Conservation (phyloP, 2,888 invertebrate genomes). For the Apantesis nais region DNA sequence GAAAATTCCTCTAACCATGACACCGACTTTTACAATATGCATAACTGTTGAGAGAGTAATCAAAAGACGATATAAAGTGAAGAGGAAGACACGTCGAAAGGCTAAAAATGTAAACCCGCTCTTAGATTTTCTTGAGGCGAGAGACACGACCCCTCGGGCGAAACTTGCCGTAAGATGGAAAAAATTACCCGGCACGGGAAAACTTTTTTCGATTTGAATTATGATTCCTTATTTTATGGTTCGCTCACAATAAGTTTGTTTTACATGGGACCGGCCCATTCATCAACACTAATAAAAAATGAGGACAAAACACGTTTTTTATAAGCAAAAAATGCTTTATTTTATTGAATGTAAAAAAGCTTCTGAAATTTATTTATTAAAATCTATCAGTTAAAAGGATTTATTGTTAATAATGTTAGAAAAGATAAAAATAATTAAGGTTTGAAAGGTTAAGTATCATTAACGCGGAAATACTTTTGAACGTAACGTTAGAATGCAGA, state of each 20-base stretch:
- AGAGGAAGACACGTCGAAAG: slow-evolving; percentile 82
- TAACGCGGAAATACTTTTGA: too few relatives aligned
- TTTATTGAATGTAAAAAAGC: not conserved
- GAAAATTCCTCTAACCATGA: slow-evolving; percentile 72
- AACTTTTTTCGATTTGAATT: slow-evolving; percentile 86
- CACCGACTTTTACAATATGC: slow-evolving; percentile 81
- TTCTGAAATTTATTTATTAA: not conserved
- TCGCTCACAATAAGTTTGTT: slow-evolving; percentile 77
- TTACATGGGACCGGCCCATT: slow-evolving; percentile 73
- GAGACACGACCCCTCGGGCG: slow-evolving; percentile 77
- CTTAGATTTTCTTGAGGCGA: slow-evolving; percentile 79
- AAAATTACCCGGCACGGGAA: slow-evolving; percentile 80
- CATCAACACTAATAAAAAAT: slow-evolving; percentile 69
- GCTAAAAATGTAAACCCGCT: slow-evolving; percentile 84
- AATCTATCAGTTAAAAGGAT: slow-evolving; percentile 5
- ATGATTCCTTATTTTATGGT: slow-evolving; percentile 85
- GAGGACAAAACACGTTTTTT: slow-evolving; percentile 53
- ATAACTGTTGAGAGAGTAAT: slow-evolving; percentile 85
- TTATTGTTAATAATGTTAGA: not conserved
- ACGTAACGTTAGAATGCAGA: too few relatives aligned
- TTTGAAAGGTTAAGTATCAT: too few relatives aligned
- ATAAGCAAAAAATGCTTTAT: not conserved
- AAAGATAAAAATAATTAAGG: slow-evolving; percentile 27
- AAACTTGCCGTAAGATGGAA: slow-evolving; percentile 83
- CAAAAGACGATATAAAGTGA: slow-evolving; percentile 85